Base-by-base conservation (phyloP, 1,140 invertebrate genomes). In the Lordiphosa collinella region DNA sequence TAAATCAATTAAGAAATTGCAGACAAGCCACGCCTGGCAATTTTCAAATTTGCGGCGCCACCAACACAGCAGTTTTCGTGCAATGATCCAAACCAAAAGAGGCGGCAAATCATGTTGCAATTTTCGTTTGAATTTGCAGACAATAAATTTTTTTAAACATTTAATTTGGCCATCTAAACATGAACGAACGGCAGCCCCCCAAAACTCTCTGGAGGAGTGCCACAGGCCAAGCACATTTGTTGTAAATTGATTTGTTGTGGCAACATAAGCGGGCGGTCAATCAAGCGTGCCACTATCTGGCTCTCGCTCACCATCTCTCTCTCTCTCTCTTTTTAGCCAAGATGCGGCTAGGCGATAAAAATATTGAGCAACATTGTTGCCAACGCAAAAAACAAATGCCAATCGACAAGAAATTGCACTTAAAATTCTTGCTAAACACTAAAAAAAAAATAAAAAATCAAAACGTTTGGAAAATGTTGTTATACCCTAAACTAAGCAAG, bases 171-270 rank as follows among this genome's bases (percentile, higher is more conserved):
- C 58, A 62, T 62, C 65, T 29, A 29, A 29, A 29, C 25, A 52
- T 54, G 70, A 58, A 70, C 69, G 67, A 66, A 61, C 46, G 59
- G 16, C 12, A 31, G 12, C 6, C 8, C 13, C 32, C 49, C 14
- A 22, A 25, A 37, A 14, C 32, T 47, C 13, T 6, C 8, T 4
- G 47, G 36, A 18, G 54, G 25, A 29, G 16, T 5, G 40, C 22
- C 8, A 6, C 7, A 9, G 35, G 36, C 22, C 13, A 31, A 43
- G 10, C 56, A 55, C 40, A 47, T 61, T 66, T 54, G 55, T 54
- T 59, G 54, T 78, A 82, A 82, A 82, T 82, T 82, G 78, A 82
- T 82, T 84, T 82, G 78, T 82, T 82, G 78, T 74, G 68, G 78
- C 78, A 84, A 63, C 56, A 84, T 78, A 84, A 75, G 47, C 72